phyloP scores from a whole-genome alignment of 2,888 invertebrate genomes.

The Brachylomia viminalis region DNA sequence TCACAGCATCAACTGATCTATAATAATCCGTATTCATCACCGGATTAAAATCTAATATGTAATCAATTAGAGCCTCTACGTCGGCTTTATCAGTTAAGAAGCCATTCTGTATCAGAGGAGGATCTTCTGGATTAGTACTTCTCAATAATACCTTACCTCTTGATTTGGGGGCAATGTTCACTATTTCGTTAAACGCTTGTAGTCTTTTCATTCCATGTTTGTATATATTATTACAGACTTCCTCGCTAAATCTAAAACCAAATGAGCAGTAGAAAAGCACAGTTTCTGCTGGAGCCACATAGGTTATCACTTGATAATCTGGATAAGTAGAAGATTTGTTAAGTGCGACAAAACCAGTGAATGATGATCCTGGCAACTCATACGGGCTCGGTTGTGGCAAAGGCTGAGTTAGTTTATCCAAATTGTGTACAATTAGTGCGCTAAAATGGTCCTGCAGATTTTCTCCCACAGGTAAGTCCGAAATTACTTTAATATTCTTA shows the following conservation, averaged over 20 bases:
- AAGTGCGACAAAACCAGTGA: constrained; percentile 66
- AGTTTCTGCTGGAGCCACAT: constrained; percentile 37
- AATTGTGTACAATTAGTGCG: constrained; percentile 54
- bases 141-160: constrained; percentile 68
- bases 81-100: constrained; percentile 59
- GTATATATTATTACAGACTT: constrained; percentile 65
- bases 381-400: constrained; percentile 59
- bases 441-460: constrained; percentile 73
- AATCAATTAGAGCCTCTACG: constrained; percentile 61
- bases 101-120: constrained; percentile 66
- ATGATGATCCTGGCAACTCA: constrained; percentile 55
- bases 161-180: constrained; percentile 80
- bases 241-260: constrained; percentile 87
- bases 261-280: constrained; percentile 74
- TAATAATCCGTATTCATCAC: constrained; percentile 70
- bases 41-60: constrained; percentile 61
- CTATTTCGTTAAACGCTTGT: constrained; percentile 63
- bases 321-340: constrained; percentile 62
- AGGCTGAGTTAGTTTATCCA: constrained; percentile 80
- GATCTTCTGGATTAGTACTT: constrained; percentile 65
- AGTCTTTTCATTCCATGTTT: constrained; percentile 31
- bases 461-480: constrained; percentile 74
- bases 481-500: constrained; percentile 66
- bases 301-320: constrained; percentile 66
- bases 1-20: constrained; percentile 59